Evolutionary conservation across 2,888 invertebrate species (phyloP).

Genomic region (Gymnocheta viridis): DNA sequence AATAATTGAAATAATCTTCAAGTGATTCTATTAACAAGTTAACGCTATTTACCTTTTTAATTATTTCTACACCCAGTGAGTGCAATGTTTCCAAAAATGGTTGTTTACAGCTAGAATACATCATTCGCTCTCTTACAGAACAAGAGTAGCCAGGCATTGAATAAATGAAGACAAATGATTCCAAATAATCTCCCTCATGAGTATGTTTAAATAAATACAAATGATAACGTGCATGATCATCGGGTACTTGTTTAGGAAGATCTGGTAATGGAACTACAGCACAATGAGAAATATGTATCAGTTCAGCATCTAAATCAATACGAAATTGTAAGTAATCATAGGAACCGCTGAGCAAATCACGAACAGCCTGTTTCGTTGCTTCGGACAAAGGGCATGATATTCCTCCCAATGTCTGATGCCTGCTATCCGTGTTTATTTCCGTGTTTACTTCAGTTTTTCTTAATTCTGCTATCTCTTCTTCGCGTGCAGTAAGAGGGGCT

Average conservation of each 20-base stretch:
- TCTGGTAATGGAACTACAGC: slow-evolving; percentile 85
- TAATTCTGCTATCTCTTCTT: slow-evolving; percentile 92
- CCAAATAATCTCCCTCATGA: slow-evolving; percentile 94
- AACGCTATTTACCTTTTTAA: slow-evolving; percentile 88
- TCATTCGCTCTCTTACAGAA: slow-evolving; percentile 98
- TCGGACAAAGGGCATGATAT: slow-evolving; percentile 94
- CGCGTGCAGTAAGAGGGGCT: slow-evolving; percentile 93
- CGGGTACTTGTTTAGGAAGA: slow-evolving; percentile 91
- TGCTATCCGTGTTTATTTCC: slow-evolving; percentile 90
- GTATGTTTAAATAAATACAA: slow-evolving; percentile 92
- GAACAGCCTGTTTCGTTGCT: slow-evolving; percentile 89
- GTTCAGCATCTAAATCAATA: slow-evolving; percentile 86
- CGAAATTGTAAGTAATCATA: slow-evolving; percentile 92
- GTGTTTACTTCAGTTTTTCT: slow-evolving; percentile 88
- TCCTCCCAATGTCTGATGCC: slow-evolving; percentile 95
- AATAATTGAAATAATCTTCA: neutral
- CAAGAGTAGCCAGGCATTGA: slow-evolving; percentile 99
- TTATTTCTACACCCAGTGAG: slow-evolving; percentile 89
- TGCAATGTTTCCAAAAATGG: slow-evolving; percentile 93
- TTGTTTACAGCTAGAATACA: slow-evolving; percentile 98
- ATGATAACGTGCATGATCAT: slow-evolving; percentile 91
- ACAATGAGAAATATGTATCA: slow-evolving; percentile 91
- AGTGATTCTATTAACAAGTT: neutral
- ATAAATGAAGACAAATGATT: slow-evolving; percentile 96
- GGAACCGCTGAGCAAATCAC: slow-evolving; percentile 87